phyloP scores from a whole-genome alignment of 2,113 vertebrate genomes.

The Cyprinus carpio region DNA sequence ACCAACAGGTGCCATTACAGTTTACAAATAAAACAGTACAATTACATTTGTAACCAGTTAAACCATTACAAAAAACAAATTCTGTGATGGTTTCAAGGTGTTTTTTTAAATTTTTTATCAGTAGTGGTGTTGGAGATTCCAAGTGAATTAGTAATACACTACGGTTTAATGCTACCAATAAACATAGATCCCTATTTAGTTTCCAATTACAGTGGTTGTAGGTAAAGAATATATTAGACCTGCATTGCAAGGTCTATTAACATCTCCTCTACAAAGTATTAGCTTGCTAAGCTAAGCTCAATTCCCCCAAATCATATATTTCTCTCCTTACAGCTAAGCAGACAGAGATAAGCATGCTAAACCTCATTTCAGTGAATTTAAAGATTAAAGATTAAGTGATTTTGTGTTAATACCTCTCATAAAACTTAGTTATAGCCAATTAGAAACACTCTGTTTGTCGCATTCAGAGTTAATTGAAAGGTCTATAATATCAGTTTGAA shows the following conservation, averaged over 20 bases:
- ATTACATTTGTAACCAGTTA: too few species aligned
- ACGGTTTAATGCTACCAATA: too few species aligned
- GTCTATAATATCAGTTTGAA: background rate
- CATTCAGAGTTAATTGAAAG: background rate
- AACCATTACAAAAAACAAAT: too few species aligned
- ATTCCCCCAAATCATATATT: background rate
- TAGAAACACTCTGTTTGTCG: too few species aligned
- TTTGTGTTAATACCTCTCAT: background rate
- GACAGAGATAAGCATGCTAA: background rate
- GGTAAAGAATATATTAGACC: background rate
- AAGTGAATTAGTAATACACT: too few species aligned
- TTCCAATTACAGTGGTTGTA: background rate
- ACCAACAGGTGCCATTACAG: too few species aligned
- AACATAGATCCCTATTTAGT: background rate
- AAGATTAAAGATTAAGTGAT: background rate
- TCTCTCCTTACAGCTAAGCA: background rate
- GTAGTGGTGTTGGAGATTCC: too few species aligned
- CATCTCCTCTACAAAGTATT: background rate
- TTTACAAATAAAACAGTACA: too few species aligned
- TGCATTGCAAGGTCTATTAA: background rate
- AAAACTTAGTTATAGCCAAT: too few species aligned
- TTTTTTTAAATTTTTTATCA: too few species aligned
- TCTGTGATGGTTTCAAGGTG: too few species aligned
- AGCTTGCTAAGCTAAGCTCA: background rate
- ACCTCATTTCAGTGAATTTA: conserved; percentile 7